phyloP scores from a whole-genome alignment of 2,888 invertebrate genomes.

The Stenichneumon culpator region DNA sequence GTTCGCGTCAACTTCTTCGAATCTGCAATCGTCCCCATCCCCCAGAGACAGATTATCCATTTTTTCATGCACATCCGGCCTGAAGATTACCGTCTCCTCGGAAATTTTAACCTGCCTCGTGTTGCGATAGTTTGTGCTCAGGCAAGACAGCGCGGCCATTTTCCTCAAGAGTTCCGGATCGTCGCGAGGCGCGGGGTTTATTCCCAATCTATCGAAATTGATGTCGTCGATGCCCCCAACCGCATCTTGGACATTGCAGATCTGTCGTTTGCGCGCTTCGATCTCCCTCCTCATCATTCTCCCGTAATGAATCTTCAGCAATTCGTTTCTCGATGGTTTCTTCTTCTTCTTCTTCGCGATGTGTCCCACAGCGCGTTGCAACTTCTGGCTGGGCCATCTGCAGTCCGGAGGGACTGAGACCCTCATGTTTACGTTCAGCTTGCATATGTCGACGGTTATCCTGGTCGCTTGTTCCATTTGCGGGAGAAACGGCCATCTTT shows the following conservation, averaged over 20 bases:
- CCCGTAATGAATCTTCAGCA: constrained; percentile 60
- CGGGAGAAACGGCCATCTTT: constrained; percentile 54
- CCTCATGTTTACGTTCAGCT: constrained; percentile 60
- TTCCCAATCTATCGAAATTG: constrained; percentile 74
- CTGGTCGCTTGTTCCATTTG: constrained; percentile 33
- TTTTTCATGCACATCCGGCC: constrained; percentile 70
- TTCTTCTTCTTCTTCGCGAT: constrained; percentile 72
- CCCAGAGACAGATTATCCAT: constrained; percentile 67
- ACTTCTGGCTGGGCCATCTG: constrained; percentile 16
- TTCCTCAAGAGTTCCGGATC: constrained; percentile 70
- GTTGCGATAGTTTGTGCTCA: constrained; percentile 71
- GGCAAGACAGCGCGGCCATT: constrained; percentile 73
- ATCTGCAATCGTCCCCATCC: not conserved
- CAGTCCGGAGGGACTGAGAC: constrained; percentile 24
- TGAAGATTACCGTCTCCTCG: constrained; percentile 67
- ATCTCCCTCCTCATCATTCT: constrained; percentile 59
- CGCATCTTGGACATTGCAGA: not conserved
- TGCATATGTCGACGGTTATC: constrained; percentile 58
- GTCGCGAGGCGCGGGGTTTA: constrained; percentile 69
- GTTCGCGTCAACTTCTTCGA: not conserved
- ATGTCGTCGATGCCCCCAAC: constrained; percentile 41
- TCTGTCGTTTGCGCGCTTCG: constrained; percentile 16
- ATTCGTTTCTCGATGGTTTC: constrained; percentile 70
- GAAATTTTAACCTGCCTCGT: constrained; percentile 49
- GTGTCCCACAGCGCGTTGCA: constrained; percentile 47